Evolutionary conservation across 2,113 vertebrate genomes (phyloP).

Genomic region (Malurus melanocephalus): DNA sequence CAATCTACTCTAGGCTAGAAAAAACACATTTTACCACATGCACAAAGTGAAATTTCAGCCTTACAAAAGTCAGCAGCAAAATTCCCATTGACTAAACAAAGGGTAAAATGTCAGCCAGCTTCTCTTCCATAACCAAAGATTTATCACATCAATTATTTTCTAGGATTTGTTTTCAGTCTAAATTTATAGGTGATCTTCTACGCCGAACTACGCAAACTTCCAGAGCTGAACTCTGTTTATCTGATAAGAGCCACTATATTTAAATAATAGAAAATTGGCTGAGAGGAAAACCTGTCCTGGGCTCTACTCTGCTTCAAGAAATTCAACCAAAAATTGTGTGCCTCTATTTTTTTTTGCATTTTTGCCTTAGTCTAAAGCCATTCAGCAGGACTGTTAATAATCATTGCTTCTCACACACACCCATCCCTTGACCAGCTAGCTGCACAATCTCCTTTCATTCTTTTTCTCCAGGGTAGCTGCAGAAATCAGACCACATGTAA

Average conservation of each 20-base stretch:
- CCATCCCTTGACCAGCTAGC: slow-evolving; percentile 49
- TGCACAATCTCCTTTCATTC: slow-evolving; percentile 64
- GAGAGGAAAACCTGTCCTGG: slow-evolving; percentile 26
- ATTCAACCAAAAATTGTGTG: slow-evolving; percentile 12
- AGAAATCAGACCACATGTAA: slow-evolving; percentile 54
- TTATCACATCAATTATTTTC: neutral
- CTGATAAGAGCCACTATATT: neutral
- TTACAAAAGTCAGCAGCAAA: neutral
- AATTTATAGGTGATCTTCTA: neutral
- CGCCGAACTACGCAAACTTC: neutral
- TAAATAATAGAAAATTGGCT: neutral
- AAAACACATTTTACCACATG: neutral
- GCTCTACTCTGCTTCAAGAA: slow-evolving; percentile 43
- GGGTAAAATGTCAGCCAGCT: neutral
- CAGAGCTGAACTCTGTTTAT: neutral
- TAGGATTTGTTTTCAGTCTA: neutral
- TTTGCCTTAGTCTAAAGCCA: slow-evolving; percentile 27
- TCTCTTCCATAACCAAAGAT: neutral
- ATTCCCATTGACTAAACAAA: neutral
- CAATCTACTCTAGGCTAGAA: neutral
- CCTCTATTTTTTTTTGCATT: neutral
- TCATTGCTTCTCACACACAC: slow-evolving; percentile 43
- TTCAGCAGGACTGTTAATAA: slow-evolving; percentile 58
- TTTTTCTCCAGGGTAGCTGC: slow-evolving; percentile 56
- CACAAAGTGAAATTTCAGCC: neutral